Conservation (phyloP, 2,113 vertebrate genomes). For the Aptenodytes forsteri region DNA sequence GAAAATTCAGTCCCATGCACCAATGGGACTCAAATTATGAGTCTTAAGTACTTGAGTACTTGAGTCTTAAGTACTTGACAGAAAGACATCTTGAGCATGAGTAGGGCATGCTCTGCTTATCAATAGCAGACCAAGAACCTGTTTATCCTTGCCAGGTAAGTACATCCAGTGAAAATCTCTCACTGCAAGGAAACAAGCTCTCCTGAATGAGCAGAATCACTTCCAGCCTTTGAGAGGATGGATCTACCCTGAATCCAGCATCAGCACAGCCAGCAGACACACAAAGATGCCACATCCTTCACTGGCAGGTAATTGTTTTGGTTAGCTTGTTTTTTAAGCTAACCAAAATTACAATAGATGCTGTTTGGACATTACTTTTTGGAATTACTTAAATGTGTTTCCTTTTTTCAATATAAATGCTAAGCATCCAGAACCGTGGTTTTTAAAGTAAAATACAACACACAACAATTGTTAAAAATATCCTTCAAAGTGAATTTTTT, state of each 20-base stretch:
- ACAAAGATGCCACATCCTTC: background rate
- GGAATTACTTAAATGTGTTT: background rate
- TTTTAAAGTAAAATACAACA: background rate
- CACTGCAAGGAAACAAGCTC: background rate
- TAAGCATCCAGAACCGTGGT: fast-evolving
- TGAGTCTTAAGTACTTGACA: background rate
- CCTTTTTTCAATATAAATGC: background rate
- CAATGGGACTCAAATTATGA: background rate
- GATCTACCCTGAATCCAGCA: background rate
- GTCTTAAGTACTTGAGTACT: background rate
- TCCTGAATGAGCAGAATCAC: background rate
- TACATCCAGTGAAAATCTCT: background rate
- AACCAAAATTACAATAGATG: background rate
- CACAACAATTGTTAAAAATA: background rate
- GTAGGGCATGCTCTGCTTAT: background rate
- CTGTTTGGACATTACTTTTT: background rate
- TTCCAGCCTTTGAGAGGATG: background rate
- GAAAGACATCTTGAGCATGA: background rate
- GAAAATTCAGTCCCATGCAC: background rate
- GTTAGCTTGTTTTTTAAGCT: background rate
- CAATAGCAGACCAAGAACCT: background rate
- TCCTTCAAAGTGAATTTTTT: background rate
- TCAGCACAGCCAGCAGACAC: background rate
- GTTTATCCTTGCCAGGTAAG: background rate
- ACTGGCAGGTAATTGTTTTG: background rate